These are phyloP conservation scores for Numenius phaeopus DNA, from an alignment of 2,797 vertebrate genomes.

Conservation along the genomic window DNA sequence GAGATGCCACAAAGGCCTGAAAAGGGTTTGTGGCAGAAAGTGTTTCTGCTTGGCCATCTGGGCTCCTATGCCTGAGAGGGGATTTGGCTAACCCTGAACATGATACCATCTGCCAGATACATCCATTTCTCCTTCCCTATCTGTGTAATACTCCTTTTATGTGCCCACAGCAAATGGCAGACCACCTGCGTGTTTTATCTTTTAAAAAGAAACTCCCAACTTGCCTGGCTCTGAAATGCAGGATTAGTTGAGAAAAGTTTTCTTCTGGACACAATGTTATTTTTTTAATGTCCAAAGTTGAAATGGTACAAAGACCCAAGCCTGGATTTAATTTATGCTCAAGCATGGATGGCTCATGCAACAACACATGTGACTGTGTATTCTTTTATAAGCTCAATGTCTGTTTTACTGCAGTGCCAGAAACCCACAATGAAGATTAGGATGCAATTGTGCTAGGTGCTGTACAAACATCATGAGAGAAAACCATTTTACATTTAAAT, in stretches of 20 bases:
- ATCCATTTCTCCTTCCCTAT: conserved; percentile 31
- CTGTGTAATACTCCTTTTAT: conserved; percentile 37
- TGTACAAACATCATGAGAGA: neutral
- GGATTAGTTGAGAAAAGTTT: conserved; percentile 2
- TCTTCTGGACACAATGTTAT: neutral
- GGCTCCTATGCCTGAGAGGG: conserved; percentile 18
- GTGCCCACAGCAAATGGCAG: conserved; percentile 49
- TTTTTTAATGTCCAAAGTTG: neutral
- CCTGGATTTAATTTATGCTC: neutral
- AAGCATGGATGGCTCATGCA: neutral
- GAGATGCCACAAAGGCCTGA: neutral
- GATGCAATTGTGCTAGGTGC: neutral
- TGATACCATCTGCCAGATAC: conserved; percentile 33
- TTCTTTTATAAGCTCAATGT: neutral
- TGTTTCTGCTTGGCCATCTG: conserved; percentile 52
- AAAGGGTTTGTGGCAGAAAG: conserved; percentile 42
- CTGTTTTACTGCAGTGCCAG: neutral
- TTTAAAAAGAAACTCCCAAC: neutral
- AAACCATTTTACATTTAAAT: neutral
- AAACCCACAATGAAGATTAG: neutral
- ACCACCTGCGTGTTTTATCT: conserved; percentile 5
- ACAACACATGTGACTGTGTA: neutral
- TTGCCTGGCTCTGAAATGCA: neutral
- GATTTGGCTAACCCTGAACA: conserved; percentile 63
- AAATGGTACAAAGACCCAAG: neutral